Evolutionary conservation across 2,888 invertebrate genomes (phyloP).

Genomic region (Anticlea derivata): DNA sequence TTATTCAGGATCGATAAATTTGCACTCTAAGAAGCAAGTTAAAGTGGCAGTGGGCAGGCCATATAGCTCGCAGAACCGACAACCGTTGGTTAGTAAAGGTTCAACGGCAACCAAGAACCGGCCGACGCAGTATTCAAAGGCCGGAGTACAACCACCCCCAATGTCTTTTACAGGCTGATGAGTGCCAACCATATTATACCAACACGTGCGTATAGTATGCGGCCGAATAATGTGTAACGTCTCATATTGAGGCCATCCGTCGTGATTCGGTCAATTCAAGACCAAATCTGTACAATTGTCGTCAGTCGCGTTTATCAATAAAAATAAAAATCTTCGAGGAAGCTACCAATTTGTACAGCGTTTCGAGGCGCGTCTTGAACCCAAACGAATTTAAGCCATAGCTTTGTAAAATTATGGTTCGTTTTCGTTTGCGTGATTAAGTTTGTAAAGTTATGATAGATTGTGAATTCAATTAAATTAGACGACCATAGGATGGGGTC

Average conservation of each 20-base stretch:
- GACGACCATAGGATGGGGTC: constrained; percentile 54
- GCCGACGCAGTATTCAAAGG: too few relatives aligned
- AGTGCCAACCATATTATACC: not conserved
- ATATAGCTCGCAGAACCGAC: too few relatives aligned
- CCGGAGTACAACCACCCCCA: too few relatives aligned
- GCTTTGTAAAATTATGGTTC: not conserved
- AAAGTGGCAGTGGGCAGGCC: too few relatives aligned
- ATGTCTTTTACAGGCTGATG: too few relatives aligned
- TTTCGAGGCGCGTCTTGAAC: constrained; percentile 17
- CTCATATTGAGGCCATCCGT: constrained; percentile 43
- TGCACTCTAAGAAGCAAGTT: too few relatives aligned
- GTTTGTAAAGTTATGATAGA: constrained; percentile 42
- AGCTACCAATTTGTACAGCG: constrained; percentile 70
- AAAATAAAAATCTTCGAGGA: constrained; percentile 80
- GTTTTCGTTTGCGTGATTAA: constrained; percentile 19
- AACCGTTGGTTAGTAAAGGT: too few relatives aligned
- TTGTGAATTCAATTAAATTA: constrained; percentile 70
- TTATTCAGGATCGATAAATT: constrained; percentile 19
- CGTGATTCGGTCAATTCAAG: constrained; percentile 68
- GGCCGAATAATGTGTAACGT: constrained; percentile 33
- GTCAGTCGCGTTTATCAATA: constrained; percentile 76
- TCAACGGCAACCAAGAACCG: too few relatives aligned
- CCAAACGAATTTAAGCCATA: constrained; percentile 39
- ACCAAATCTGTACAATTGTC: constrained; percentile 77
- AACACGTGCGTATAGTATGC: constrained; percentile 24